A percentile compares a stretch with the other conserved stretches of the same genome.
These are phyloP conservation scores for Gymnocypris eckloni DNA, from an alignment of 2,797 vertebrate species.

Conservation along the genomic window DNA sequence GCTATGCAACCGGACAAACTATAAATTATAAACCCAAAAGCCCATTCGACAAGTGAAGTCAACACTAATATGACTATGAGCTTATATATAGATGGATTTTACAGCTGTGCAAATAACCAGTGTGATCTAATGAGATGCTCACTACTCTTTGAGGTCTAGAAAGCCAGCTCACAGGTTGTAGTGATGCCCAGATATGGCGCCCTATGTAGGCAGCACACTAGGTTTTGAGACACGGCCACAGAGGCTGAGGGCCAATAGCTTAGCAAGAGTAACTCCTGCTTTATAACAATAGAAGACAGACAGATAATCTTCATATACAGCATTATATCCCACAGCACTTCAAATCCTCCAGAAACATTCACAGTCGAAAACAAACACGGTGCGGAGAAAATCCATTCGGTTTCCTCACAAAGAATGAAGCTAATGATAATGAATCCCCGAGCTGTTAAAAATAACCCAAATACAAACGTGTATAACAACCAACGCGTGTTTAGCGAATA, in stretches of 20 bases:
- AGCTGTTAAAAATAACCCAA: not conserved
- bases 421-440: not conserved
- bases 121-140: conserved; percentile 12
- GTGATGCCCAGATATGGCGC: not conserved
- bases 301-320: not conserved
- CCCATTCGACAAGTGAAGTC: not conserved
- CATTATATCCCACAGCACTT: not conserved
- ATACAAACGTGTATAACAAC: not conserved
- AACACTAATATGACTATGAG: not conserved
- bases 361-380: not conserved
- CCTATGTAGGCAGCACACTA: conserved; percentile 31
- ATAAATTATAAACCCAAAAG: not conserved
- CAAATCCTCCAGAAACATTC: not conserved
- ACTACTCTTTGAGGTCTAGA: not conserved
- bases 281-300: conserved; percentile 44
- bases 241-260: conserved; percentile 36
- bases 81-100: not conserved
- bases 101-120: conserved; percentile 34
- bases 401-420: conserved; percentile 11
- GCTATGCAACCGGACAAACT: not conserved
- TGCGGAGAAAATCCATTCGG: not conserved
- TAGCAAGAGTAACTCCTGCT: conserved; percentile 37
- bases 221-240: conserved; percentile 23
- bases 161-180: not conserved
- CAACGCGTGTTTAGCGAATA: no score